Evolutionary conservation across 2,888 invertebrate species (phyloP).

Genomic region (Nycteola revayana): DNA sequence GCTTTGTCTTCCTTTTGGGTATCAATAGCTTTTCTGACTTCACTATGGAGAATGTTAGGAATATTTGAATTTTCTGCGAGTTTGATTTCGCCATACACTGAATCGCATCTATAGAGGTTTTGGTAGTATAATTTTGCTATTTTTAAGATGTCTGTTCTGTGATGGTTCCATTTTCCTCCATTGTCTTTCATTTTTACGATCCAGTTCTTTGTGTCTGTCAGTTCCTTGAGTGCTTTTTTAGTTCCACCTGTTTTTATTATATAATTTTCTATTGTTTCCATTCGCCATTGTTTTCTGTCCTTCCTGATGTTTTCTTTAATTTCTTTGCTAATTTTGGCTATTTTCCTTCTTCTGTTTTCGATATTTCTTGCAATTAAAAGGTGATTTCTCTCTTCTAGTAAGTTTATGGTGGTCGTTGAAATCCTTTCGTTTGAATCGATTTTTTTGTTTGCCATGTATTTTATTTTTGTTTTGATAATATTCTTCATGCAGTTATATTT

Average conservation of each 20-base stretch:
- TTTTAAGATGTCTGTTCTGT: conserved; percentile 2
- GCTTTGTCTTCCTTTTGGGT: too few relatives aligned
- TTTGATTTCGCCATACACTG: conserved; percentile 1
- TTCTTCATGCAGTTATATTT: too few relatives aligned
- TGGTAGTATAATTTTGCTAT: conserved; percentile 5
- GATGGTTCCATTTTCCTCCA: not conserved
- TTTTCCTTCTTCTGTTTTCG: not conserved
- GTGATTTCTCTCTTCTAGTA: too few relatives aligned
- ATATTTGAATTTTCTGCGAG: too few relatives aligned
- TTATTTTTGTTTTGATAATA: too few relatives aligned
- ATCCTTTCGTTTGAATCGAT: too few relatives aligned
- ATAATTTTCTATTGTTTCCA: conserved; percentile 10
- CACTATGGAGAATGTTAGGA: too few relatives aligned
- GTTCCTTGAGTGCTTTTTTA: conserved; percentile 17
- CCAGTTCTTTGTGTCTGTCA: conserved; percentile 13
- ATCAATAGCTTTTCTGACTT: too few relatives aligned
- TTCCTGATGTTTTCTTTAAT: conserved; percentile 15
- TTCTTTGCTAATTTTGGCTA: conserved; percentile 11
- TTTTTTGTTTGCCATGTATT: too few relatives aligned
- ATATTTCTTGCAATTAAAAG: not conserved
- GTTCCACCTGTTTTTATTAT: conserved; percentile 14
- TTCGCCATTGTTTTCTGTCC: conserved; percentile 11
- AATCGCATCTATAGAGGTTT: conserved; percentile 3
- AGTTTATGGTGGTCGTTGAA: too few relatives aligned
- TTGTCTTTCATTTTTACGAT: conserved; percentile 13